phyloP scores from a whole-genome alignment of 2,797 vertebrate genomes.

The Euthynnus affinis region DNA sequence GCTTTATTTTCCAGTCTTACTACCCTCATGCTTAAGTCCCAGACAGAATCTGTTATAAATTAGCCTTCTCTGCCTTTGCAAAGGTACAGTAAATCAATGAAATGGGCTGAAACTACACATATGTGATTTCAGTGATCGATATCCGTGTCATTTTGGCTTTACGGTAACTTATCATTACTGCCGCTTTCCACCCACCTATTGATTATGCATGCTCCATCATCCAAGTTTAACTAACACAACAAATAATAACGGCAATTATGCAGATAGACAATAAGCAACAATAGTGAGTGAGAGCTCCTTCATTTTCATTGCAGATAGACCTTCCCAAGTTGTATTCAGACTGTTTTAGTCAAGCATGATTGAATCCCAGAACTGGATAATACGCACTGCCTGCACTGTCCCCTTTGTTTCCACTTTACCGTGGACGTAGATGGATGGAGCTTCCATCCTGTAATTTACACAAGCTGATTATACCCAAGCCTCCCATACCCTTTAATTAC shows the following conservation, averaged over 20 bases:
- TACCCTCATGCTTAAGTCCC: conserved; percentile 36
- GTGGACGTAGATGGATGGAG: conserved; percentile 77
- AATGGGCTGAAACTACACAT: conserved; percentile 59
- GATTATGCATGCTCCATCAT: conserved; percentile 62
- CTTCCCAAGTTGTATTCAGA: conserved; percentile 47
- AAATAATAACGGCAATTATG: conserved; percentile 65
- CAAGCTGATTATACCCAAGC: conserved; percentile 76
- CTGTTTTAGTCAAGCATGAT: conserved; percentile 64
- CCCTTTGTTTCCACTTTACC: conserved; percentile 73
- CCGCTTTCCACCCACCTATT: conserved; percentile 60
- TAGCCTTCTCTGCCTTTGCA: conserved; percentile 39
- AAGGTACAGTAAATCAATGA: conserved; percentile 70
- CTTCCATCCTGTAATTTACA: conserved; percentile 76
- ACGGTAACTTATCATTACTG: conserved; percentile 67
- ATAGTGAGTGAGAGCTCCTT: conserved; percentile 44
- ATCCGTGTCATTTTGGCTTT: conserved; percentile 54
- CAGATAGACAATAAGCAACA: conserved; percentile 55
- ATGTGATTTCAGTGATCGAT: conserved; percentile 68
- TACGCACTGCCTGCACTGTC: conserved; percentile 30
- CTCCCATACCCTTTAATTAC: conserved; percentile 82
- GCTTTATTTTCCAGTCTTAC: conserved; percentile 54
- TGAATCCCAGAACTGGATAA: conserved; percentile 63
- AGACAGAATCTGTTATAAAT: conserved; percentile 58
- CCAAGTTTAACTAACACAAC: conserved; percentile 37
- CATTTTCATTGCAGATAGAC: conserved; percentile 37